A percentile compares a stretch with the other conserved stretches of the same genome.
These are phyloP conservation scores for Microdon myrmicae DNA, from an alignment of 2,888 invertebrate genomes.

Conservation along the genomic window DNA sequence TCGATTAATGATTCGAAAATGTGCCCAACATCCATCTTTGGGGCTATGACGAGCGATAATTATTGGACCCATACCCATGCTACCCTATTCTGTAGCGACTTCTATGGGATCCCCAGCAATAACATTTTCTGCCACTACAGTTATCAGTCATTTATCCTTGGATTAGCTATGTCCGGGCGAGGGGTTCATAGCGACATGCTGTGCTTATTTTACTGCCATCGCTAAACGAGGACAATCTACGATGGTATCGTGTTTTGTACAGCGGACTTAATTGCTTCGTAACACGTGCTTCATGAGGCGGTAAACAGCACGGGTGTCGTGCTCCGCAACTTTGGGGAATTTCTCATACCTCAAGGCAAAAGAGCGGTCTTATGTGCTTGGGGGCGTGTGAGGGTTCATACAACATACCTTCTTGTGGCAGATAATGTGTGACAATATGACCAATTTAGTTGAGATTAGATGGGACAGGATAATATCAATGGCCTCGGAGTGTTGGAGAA, in stretches of 20 bases:
- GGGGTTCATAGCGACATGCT: constrained; percentile 11
- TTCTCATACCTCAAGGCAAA: too few species aligned
- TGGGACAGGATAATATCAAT: constrained; percentile 44
- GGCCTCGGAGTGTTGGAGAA: constrained; percentile 29
- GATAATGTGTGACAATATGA: constrained; percentile 46
- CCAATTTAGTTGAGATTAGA: constrained; percentile 46
- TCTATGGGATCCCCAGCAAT: constrained; percentile 25
- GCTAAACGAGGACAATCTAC: constrained; percentile 46
- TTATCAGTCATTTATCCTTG: constrained; percentile 50
- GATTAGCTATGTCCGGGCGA: constrained; percentile 27
- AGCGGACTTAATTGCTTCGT: constrained; percentile 50
- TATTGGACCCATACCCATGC: constrained; percentile 18
- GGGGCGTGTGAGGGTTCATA: constrained; percentile 33
- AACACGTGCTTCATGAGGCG: constrained; percentile 44
- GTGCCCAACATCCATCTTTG: constrained; percentile 2
- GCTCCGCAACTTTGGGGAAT: too few species aligned
- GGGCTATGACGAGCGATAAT: constrained; percentile 36
- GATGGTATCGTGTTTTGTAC: constrained; percentile 49
- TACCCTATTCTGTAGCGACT: constrained; percentile 4
- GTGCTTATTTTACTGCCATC: constrained; percentile 47
- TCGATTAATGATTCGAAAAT: constrained; percentile 25
- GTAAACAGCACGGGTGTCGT: constrained; percentile 6
- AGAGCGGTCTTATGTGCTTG: constrained; percentile 12
- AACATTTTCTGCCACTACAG: constrained; percentile 36
- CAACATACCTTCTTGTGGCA: constrained; percentile 39